Conservation (phyloP, 1,140 invertebrate genomes). For the Cherax quadricarinatus region DNA sequence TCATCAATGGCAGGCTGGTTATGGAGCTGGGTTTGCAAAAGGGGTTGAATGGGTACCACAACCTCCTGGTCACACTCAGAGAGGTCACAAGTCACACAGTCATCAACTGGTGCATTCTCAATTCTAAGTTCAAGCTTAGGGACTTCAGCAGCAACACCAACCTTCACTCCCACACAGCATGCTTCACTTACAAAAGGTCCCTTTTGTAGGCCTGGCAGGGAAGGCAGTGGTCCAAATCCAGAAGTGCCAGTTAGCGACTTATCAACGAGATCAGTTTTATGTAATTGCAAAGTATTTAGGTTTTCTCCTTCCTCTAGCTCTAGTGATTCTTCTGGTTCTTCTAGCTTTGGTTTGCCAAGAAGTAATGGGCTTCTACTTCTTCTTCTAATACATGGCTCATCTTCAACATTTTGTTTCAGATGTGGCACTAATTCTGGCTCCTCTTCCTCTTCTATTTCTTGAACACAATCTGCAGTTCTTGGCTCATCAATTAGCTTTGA, state of each 20-base stretch:
- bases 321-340: slow-evolving; percentile 1
- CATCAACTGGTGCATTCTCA: slow-evolving; percentile 56
- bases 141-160: slow-evolving; percentile 45
- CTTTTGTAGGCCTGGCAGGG: slow-evolving; percentile 50
- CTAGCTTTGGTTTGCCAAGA: slow-evolving; percentile 30
- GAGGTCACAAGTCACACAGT: slow-evolving; percentile 63
- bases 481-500: slow-evolving; percentile 61
- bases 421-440: slow-evolving; percentile 3
- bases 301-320: slow-evolving; percentile 23
- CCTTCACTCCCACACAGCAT: slow-evolving; percentile 59
- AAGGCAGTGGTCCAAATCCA: slow-evolving; percentile 33
- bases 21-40: slow-evolving; percentile 36
- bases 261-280: slow-evolving; percentile 31
- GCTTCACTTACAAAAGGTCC: slow-evolving; percentile 64
- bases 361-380: slow-evolving; percentile 40
- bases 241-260: slow-evolving; percentile 19
- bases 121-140: slow-evolving; percentile 60
- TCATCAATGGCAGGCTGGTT: slow-evolving; percentile 44
- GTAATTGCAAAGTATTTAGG: slow-evolving; percentile 16
- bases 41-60: slow-evolving; percentile 26
- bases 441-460: slow-evolving; percentile 11
- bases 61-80: slow-evolving; percentile 65
- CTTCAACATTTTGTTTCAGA: neutral
- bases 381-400: slow-evolving; percentile 56
- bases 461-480: slow-evolving; percentile 10